A percentile compares a stretch with the other conserved stretches of the same genome.
These are phyloP conservation scores for Notiomystis cincta DNA, from an alignment of 2,113 vertebrate species.

Conservation along the genomic window DNA sequence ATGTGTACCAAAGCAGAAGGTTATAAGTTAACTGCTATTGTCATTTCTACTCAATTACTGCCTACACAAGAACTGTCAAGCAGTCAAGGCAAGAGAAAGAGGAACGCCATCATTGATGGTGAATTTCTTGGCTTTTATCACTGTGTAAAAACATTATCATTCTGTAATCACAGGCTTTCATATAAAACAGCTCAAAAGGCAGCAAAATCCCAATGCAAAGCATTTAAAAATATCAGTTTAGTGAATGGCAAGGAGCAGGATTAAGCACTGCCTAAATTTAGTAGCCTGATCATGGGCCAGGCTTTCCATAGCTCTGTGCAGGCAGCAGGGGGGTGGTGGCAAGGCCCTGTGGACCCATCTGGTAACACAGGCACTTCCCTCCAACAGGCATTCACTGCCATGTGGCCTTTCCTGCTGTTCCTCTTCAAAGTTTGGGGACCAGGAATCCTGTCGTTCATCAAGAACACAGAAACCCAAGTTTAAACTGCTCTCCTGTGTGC, in stretches of 20 bases:
- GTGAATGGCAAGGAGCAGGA: background rate
- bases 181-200: background rate
- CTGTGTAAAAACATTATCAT: constrained; percentile 4
- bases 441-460: background rate
- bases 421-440: background rate
- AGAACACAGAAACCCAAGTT: background rate
- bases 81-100: background rate
- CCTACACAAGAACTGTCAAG: background rate
- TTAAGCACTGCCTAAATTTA: background rate
- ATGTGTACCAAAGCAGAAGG: background rate
- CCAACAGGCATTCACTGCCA: background rate
- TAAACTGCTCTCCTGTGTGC: background rate
- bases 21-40: background rate
- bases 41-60: background rate
- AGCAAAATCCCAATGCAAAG: background rate
- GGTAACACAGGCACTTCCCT: background rate
- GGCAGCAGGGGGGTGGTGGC: background rate
- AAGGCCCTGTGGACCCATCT: background rate
- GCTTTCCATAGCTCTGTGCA: accelerated
- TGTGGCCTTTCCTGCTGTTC: background rate
- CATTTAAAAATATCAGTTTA: background rate
- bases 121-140: background rate
- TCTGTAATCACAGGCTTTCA: constrained; percentile 2
- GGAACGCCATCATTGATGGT: background rate
- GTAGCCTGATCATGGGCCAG: background rate